Conservation (phyloP, 2,797 vertebrate species). For the Rachycentron canadum region DNA sequence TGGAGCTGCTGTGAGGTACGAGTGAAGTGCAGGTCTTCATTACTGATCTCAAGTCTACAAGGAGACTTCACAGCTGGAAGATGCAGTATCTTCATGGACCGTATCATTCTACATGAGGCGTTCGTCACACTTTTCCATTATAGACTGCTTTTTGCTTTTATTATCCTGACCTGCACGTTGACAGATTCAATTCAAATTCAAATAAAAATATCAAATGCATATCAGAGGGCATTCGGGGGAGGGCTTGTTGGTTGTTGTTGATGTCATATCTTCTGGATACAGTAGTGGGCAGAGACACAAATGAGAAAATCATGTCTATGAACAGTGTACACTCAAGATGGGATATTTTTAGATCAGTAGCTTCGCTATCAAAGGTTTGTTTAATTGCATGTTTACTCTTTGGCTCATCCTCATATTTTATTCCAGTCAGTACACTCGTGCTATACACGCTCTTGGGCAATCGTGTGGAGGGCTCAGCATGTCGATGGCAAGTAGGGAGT, state of each 20-base stretch:
- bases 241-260: not conserved
- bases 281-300: not conserved
- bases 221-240: no score
- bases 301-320: conserved; percentile 8
- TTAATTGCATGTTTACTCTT: conserved; percentile 24
- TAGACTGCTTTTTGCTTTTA: not conserved
- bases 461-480: not conserved
- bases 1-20: conserved; percentile 17
- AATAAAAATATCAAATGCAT: not conserved
- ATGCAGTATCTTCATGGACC: not conserved
- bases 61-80: conserved; percentile 4
- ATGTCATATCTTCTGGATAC: not conserved
- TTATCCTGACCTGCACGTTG: no score
- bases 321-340: not conserved
- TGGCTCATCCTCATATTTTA: not conserved
- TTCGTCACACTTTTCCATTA: not conserved
- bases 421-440: not conserved
- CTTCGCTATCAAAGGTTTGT: conserved; percentile 4
- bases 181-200: not conserved
- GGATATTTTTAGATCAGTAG: conserved; percentile 1
- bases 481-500: not conserved
- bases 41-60: conserved; percentile 22
- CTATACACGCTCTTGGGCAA: not conserved
- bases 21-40: conserved; percentile 50
- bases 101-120: not conserved